Conservation (phyloP, 2,113 vertebrate genomes). For the Hippolais icterina region DNA sequence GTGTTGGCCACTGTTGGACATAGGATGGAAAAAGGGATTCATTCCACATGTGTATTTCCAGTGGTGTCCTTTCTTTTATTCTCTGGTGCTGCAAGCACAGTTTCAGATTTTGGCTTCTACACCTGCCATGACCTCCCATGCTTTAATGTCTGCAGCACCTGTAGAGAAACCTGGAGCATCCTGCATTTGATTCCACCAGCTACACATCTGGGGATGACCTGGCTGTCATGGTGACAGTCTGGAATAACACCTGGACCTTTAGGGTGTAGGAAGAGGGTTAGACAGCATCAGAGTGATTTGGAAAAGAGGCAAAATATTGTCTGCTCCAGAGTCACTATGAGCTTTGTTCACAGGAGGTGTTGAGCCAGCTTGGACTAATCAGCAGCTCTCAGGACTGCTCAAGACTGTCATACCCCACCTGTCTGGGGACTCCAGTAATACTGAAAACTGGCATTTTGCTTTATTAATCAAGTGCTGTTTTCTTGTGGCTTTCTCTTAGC, state of each 20-base stretch:
- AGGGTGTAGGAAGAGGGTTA: not conserved
- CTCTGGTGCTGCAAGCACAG: not conserved
- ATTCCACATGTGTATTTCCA: not conserved
- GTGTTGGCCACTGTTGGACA: not conserved
- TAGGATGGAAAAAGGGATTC: not conserved
- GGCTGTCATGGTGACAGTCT: not conserved
- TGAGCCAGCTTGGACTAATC: not conserved
- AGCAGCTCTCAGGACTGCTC: not conserved
- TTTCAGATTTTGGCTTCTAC: not conserved
- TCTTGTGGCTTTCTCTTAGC: not conserved
- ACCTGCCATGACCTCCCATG: not conserved
- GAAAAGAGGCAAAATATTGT: not conserved
- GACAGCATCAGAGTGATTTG: not conserved
- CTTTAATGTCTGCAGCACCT: not conserved
- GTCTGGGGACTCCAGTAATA: not conserved
- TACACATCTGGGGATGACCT: not conserved
- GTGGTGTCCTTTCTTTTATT: not conserved
- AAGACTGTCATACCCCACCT: not conserved
- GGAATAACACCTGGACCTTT: not conserved
- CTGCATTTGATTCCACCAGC: not conserved
- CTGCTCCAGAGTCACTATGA: not conserved
- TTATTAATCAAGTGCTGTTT: not conserved
- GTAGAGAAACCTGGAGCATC: not conserved
- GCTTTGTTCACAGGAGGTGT: too few species aligned
- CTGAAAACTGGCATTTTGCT: not conserved